Evolutionary conservation across 2,113 vertebrate genomes (phyloP), one percentile per base, ranked within the genome.

Genomic region (Brienomyrus brachyistius): DNA sequence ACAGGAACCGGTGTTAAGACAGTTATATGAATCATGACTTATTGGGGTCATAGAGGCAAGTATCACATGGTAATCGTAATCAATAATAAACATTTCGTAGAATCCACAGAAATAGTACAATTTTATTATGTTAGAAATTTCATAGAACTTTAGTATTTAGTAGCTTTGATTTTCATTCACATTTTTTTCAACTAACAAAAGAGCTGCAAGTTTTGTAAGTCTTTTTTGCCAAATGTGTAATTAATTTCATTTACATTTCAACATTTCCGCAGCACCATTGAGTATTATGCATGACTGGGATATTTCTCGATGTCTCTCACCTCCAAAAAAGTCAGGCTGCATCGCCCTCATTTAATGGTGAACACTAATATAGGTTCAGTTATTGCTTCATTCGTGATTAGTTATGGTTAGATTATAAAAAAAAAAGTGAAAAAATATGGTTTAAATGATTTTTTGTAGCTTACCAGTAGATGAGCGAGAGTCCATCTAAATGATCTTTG

Each of bases 401-500:
- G n/a, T 48, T 47, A 10, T 9, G 43, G 45, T 84, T 48, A 11
- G 27, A 84, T 10, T 23, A 1, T 47, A n/a, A 43, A 45, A 40
- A 45, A 40, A 47, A 84, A 40, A 2, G 40, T 40, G 40, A 40
- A 40, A 40, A 40, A 84, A 84, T 21, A 40, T 0, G 35, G 13
- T 19, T 80, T 84, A 48, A 48, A 48, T 86, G 5, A 6, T 86
- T 52, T 43, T 43, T 92, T 87, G 54, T 87, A 8, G 10, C 96
- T 92, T 92, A 98, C 97, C 97, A 97, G 94, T 97, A 98, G 6
- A 98, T 97, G 91, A 97, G 96, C 10, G 97, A 98, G 15, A 97
- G 95, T 89, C 97, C 97, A 87, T 96, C 96, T 31, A 97, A 97
- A 43, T 92, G 96, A 94, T 97, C 97, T 35, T 93, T 94, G 74